Base-by-base conservation (phyloP, 2,888 invertebrate genomes). In the Cosmia trapezina region DNA sequence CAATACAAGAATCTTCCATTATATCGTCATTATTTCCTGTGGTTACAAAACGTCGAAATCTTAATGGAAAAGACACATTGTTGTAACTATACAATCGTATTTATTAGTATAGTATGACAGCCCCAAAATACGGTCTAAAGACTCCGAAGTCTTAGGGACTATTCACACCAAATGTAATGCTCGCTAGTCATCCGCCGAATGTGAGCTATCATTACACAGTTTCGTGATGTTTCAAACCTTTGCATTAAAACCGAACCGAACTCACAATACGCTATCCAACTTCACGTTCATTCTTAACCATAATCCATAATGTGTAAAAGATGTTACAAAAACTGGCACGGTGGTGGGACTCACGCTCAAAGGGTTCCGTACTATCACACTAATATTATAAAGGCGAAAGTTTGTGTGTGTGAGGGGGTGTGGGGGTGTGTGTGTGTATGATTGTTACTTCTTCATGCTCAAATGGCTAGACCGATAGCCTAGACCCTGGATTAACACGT, bases 51-150 rank as follows among this genome's bases (percentile, higher is more conserved):
- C 28, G 45, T 74, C n/a, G 8, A n/a, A 28, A 56, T 56, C 33
- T 8, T 51, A 53, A 73, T 61, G 45, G 61, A 45, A 51, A 60
- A 22, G n/a, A 47, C 37, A 41, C 8, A 28, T 47, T 28, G 14
- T n/a, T 14, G 43, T 68, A 12, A 28, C 28, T 53, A 47, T 19
- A 41, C 49, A n/a, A 2, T 65, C 1, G 9, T 37, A 11, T 37
- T 41, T 22, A 54, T 45, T 9, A 4, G 4, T 56, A 19, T 8
- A 28, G 7, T 17, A 59, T 19, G 11, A 22, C 12, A 56, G 1
- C 33, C 47, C 47, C 14, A 65, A 47, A 53, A 53, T 57, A 37
- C 43, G 49, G 22, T 45, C 51, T 12, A 6, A 33, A 22, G 47
- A 33, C n/a, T 63, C 1, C 9, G n/a, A 51, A n/a, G 33, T 66